Conservation (phyloP, 92 coral and sea anemone species). For the Chrysogorgia sp. region DNA sequence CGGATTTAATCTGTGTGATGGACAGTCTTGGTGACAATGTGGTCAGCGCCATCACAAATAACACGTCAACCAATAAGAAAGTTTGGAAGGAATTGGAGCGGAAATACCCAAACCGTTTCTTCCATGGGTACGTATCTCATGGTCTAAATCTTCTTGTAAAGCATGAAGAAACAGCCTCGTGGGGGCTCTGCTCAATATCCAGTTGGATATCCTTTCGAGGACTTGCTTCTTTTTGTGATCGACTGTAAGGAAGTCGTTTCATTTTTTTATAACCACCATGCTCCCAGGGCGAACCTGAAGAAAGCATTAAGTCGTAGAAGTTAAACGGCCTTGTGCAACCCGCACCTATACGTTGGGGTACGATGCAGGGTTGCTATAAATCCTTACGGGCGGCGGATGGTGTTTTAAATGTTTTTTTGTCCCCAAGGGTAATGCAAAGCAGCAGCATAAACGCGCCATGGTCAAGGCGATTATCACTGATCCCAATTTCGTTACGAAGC, state of each 20-base stretch:
- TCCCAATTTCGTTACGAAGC: conserved; percentile 6
- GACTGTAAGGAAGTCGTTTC: conserved; percentile 27
- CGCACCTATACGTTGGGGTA: conserved; percentile 26
- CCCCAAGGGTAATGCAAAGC: conserved; percentile 9
- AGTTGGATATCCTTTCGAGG: too few relatives aligned
- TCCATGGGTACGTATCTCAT: conserved; percentile 32
- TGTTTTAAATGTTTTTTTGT: too few relatives aligned
- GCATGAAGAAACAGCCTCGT: not conserved
- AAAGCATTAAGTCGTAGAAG: too few relatives aligned
- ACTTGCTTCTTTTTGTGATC: too few relatives aligned
- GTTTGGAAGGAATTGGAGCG: not conserved
- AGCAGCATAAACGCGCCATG: not conserved
- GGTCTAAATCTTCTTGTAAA: conserved; percentile 12
- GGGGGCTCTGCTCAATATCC: not conserved
- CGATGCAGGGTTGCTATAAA: too few relatives aligned
- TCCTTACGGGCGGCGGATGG: too few relatives aligned
- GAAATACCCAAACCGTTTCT: not conserved
- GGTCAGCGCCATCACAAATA: too few relatives aligned
- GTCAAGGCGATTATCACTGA: conserved; percentile 23
- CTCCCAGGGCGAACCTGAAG: too few relatives aligned
- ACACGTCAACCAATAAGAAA: too few relatives aligned
- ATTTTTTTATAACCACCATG: conserved; percentile 7
- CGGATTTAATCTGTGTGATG: too few relatives aligned
- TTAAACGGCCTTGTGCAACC: too few relatives aligned
- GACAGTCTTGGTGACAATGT: too few relatives aligned